Conservation (phyloP, 2,888 invertebrate genomes). For the Leptinotarsa haldemani region DNA sequence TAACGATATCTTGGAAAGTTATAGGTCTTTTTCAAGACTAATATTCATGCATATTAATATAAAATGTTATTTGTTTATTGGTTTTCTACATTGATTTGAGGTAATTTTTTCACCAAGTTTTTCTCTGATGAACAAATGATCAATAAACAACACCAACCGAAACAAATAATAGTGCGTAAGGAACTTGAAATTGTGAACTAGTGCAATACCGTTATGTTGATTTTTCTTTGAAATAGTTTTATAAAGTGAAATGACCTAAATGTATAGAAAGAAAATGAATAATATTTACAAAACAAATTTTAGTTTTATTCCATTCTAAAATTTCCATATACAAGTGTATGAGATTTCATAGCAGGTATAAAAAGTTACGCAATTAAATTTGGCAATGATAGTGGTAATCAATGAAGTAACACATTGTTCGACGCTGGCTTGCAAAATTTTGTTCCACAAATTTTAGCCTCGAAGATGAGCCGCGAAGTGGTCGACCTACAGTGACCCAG, state of each 20-base stretch:
- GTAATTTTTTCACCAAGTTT: not conserved
- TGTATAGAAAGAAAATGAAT: conserved; percentile 1
- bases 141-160: not conserved
- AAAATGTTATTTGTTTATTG: not conserved
- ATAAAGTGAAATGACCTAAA: conserved; percentile 10
- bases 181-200: conserved; percentile 10
- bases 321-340: too few species aligned
- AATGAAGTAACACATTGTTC: too few species aligned
- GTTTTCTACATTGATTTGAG: not conserved
- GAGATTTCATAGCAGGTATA: too few species aligned
- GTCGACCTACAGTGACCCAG: too few species aligned
- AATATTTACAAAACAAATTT: not conserved
- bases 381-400: too few species aligned
- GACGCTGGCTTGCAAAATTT: too few species aligned
- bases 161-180: conserved; percentile 5
- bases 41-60: too few species aligned
- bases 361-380: too few species aligned
- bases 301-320: not conserved
- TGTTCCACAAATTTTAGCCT: too few species aligned
- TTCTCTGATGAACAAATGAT: not conserved
- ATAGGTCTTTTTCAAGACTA: too few species aligned
- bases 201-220: conserved; percentile 23
- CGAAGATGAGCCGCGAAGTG: too few species aligned
- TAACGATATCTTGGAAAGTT: too few species aligned
- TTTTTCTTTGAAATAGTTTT: conserved; percentile 21